These are phyloP conservation scores for Pseudomyrmex cubaensis DNA, from an alignment of 1,140 invertebrate species.

Conservation along the genomic window DNA sequence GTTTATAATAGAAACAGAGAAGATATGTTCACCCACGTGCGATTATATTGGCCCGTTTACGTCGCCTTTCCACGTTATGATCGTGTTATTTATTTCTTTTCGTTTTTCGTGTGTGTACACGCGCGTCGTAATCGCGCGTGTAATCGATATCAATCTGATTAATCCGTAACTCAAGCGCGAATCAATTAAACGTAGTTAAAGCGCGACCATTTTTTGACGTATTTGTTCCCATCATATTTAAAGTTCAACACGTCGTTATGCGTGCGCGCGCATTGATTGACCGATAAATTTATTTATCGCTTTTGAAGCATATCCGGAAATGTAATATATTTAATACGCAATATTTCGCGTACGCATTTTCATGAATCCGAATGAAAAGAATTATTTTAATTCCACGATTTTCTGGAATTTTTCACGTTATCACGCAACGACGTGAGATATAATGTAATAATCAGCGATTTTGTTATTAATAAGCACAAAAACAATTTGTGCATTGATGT, in stretches of 20 bases:
- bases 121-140: background rate
- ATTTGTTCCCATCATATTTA: background rate
- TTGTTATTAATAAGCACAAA: constrained; percentile 28
- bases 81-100: background rate
- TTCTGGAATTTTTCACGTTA: too few relatives aligned
- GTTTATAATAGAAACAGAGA: constrained; percentile 29
- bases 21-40: background rate
- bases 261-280: too few relatives aligned
- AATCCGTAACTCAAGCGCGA: background rate
- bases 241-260: background rate
- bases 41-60: background rate
- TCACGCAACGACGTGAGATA: background rate
- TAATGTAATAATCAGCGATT: constrained; percentile 12
- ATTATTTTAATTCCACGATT: too few relatives aligned
- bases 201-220: background rate
- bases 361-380: too few relatives aligned
- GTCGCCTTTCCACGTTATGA: background rate
- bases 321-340: too few relatives aligned
- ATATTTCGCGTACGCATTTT: too few relatives aligned
- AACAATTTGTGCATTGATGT: background rate
- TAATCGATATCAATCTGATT: background rate
- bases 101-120: background rate
- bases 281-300: too few relatives aligned
- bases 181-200: constrained; percentile 3
- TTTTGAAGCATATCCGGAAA: too few relatives aligned